Percentiles rank a stretch among this genome's conserved stretches.
phyloP scores from a whole-genome alignment of 1,140 invertebrate genomes.

The Platorchestia sp. region DNA sequence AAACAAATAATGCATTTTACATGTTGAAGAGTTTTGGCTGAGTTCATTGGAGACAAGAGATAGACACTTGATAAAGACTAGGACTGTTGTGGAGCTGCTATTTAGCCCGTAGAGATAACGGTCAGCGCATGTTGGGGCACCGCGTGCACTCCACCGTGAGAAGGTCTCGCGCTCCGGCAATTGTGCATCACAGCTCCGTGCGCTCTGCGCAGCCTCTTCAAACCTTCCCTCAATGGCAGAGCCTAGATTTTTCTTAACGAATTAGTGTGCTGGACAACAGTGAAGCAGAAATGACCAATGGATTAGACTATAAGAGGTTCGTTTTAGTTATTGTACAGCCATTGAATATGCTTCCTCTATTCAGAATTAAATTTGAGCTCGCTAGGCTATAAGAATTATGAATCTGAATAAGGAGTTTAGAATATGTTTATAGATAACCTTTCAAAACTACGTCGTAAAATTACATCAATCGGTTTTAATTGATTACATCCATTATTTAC shows the following conservation, averaged over 20 bases:
- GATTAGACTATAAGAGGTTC: background rate
- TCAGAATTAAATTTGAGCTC: background rate
- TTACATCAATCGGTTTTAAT: background rate
- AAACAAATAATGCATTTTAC: background rate
- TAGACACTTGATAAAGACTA: background rate
- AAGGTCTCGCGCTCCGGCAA: background rate
- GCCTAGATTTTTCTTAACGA: background rate
- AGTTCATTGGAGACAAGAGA: background rate
- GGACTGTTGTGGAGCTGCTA: background rate
- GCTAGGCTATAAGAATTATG: background rate
- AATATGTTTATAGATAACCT: no score
- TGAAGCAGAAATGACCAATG: conserved; percentile 7
- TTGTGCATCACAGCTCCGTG: background rate
- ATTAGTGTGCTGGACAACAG: conserved; percentile 13
- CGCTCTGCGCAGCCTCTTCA: background rate
- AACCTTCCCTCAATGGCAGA: background rate
- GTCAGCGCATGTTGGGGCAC: background rate
- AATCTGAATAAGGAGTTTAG: background rate
- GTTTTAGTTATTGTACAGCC: background rate
- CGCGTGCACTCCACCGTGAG: background rate
- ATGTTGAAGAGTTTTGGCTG: background rate
- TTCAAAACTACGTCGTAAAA: background rate
- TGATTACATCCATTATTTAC: background rate
- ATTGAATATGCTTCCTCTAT: background rate
- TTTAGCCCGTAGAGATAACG: conserved; percentile 7